Conservation (phyloP, 2,888 invertebrate species). For the Philhelius pedissequus region DNA sequence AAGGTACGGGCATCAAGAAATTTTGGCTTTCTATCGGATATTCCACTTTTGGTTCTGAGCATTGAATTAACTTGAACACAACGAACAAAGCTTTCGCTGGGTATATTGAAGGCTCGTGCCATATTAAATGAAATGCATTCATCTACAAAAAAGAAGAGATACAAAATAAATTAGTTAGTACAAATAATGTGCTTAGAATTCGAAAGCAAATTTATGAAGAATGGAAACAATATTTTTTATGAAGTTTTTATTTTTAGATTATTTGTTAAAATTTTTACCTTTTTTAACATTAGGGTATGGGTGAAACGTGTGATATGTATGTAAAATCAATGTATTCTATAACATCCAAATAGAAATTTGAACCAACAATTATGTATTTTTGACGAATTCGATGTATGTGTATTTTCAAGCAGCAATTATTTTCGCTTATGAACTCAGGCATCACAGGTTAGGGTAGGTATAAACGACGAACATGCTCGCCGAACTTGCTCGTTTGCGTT, state of each 20-base stretch:
- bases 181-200: not conserved
- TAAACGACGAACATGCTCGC: too few relatives aligned
- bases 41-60: conserved; percentile 63
- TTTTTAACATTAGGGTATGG: too few relatives aligned
- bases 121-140: conserved; percentile 31
- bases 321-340: too few relatives aligned
- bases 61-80: conserved; percentile 25
- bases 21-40: conserved; percentile 72
- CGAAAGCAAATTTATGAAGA: not conserved
- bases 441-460: too few relatives aligned
- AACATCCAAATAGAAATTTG: too few relatives aligned
- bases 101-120: conserved; percentile 39
- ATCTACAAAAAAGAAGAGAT: conserved; percentile 27
- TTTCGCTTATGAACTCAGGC: too few relatives aligned
- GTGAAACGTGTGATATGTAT: too few relatives aligned
- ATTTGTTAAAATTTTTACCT: not conserved
- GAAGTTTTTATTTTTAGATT: not conserved
- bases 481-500: too few relatives aligned
- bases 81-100: conserved; percentile 46
- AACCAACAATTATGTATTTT: too few relatives aligned
- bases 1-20: conserved; percentile 72
- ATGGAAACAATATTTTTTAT: not conserved
- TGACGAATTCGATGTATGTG: too few relatives aligned
- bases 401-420: too few relatives aligned
- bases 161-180: not conserved